These are phyloP conservation scores for Conus ventricosus DNA, from an alignment of 1,140 invertebrate genomes.

Conservation along the genomic window DNA sequence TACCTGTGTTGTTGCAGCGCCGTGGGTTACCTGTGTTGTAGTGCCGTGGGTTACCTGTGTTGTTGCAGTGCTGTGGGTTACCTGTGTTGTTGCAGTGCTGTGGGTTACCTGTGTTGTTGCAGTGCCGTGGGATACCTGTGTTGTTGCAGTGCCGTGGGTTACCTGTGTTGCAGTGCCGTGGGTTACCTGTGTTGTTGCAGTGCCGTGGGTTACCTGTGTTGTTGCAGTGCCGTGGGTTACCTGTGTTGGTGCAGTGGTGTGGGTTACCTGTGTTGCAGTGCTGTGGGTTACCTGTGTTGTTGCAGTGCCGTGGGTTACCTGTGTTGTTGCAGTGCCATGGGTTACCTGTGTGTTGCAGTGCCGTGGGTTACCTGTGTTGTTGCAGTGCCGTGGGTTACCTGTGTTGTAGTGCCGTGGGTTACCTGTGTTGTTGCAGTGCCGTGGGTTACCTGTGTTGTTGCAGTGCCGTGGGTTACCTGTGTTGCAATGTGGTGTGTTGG, in stretches of 20 bases:
- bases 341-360: too few relatives aligned
- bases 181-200: background rate
- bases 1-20: background rate
- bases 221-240: too few relatives aligned
- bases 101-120: background rate
- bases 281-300: background rate
- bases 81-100: background rate
- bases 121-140: background rate
- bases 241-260: background rate
- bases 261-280: background rate
- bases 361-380: too few relatives aligned
- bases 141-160: background rate
- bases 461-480: too few relatives aligned
- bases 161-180: too few relatives aligned
- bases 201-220: background rate
- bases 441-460: too few relatives aligned
- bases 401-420: background rate
- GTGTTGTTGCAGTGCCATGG: background rate
- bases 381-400: background rate
- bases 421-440: too few relatives aligned
- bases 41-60: background rate
- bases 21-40: background rate
- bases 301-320: too few relatives aligned
- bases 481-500: too few relatives aligned
- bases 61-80: background rate